Evolutionary conservation across 2,113 vertebrate genomes (phyloP).

Genomic region (Phyllostomus discolor): DNA sequence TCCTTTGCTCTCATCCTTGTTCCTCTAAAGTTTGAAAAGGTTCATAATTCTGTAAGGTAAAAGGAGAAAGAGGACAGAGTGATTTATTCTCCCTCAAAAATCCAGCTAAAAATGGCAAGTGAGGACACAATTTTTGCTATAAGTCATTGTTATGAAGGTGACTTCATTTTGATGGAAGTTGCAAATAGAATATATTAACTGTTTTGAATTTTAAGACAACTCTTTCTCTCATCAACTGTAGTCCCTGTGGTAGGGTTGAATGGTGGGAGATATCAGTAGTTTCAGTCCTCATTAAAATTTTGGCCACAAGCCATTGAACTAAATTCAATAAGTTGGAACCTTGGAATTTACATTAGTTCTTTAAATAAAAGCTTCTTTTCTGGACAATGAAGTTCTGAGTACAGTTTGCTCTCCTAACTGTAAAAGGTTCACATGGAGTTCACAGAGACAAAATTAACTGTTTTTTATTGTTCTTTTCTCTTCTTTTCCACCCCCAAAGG

Average conservation of each 20-base stretch:
- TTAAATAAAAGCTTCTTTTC: conserved; percentile 66
- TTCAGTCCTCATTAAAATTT: conserved; percentile 70
- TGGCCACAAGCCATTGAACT: conserved; percentile 63
- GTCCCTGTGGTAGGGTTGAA: conserved; percentile 54
- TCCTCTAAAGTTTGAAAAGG: conserved; percentile 13
- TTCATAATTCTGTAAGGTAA: background rate
- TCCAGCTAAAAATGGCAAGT: conserved; percentile 59
- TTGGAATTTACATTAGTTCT: conserved; percentile 68
- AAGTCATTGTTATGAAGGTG: conserved; percentile 63
- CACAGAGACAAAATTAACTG: conserved; percentile 61
- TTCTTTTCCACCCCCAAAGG: background rate
- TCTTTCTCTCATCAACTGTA: conserved; percentile 33
- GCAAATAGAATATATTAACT: conserved; percentile 62
- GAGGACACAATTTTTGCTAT: conserved; percentile 46
- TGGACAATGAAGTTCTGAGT: conserved; percentile 59
- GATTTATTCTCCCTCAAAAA: conserved; percentile 57
- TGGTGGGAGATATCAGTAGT: conserved; percentile 41
- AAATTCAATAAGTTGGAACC: conserved; percentile 61
- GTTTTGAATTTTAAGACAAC: conserved; percentile 61
- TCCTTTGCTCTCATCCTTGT: background rate
- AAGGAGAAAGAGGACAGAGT: conserved; percentile 54
- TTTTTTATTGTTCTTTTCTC: conserved; percentile 40
- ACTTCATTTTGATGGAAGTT: conserved; percentile 66
- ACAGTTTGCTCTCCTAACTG: conserved; percentile 46
- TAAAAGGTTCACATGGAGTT: conserved; percentile 54